Conservation (phyloP, 2,113 vertebrate species). For the Bubalus kerabau region DNA sequence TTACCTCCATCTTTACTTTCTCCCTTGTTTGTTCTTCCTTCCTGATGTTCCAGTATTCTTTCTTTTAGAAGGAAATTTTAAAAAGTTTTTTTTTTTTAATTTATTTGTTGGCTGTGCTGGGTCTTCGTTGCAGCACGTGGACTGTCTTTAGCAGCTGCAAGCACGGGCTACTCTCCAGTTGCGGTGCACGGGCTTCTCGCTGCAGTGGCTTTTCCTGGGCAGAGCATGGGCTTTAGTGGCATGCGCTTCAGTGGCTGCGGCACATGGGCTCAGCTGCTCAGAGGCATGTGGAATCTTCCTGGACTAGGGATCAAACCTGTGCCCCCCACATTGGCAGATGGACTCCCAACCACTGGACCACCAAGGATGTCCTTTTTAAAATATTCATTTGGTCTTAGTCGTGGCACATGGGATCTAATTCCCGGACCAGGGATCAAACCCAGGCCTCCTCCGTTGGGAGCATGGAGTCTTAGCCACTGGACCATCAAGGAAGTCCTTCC, state of each 20-base stretch:
- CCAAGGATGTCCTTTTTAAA: not conserved
- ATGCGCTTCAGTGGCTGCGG: not conserved
- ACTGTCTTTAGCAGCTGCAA: not conserved
- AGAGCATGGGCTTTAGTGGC: not conserved
- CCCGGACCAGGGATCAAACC: not conserved
- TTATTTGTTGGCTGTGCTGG: not conserved
- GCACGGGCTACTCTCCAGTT: not conserved
- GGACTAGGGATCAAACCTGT: not conserved
- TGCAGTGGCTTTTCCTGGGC: not conserved
- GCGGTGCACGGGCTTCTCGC: accelerated
- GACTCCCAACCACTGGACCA: not conserved
- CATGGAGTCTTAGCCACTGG: not conserved
- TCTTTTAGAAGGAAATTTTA: not conserved
- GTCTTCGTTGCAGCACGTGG: accelerated
- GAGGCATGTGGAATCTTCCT: not conserved
- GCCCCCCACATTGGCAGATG: not conserved
- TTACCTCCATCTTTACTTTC: not conserved
- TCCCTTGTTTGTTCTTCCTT: not conserved
- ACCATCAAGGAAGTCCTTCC: not conserved
- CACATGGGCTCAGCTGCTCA: not conserved
- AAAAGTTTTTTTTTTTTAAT: not conserved
- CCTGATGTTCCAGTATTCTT: not conserved
- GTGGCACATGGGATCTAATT: not conserved
- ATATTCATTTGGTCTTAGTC: not conserved
- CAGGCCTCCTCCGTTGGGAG: not conserved